A percentile compares a stretch with the other conserved stretches of the same genome.
These are phyloP conservation scores for Fundulus diaphanus DNA, from an alignment of 2,797 vertebrate species.

Conservation along the genomic window DNA sequence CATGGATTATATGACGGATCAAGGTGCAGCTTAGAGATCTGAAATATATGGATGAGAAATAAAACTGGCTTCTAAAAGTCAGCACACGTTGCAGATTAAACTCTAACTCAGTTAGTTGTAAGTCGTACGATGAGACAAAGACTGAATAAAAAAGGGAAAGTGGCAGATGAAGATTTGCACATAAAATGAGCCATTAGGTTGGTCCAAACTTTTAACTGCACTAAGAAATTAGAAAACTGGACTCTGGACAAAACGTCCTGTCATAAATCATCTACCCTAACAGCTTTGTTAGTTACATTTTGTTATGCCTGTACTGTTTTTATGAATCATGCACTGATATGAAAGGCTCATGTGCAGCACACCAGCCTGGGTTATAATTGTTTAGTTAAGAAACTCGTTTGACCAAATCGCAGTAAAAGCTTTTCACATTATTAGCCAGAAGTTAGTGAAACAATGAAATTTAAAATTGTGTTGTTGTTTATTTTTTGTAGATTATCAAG, in stretches of 20 bases:
- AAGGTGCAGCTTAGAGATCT: background rate
- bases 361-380: background rate
- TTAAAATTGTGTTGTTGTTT: too few relatives aligned
- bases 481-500: background rate
- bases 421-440: background rate
- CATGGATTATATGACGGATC: background rate
- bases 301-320: background rate
- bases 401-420: background rate
- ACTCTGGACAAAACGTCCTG: background rate
- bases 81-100: background rate
- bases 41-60: background rate
- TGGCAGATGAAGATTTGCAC: background rate
- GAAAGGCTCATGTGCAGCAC: background rate
- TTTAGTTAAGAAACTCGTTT: background rate
- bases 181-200: background rate
- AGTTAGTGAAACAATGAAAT: background rate
- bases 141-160: background rate
- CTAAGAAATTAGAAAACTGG: background rate
- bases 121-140: background rate
- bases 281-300: background rate
- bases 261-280: background rate
- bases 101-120: background rate
- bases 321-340: background rate
- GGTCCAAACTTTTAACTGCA: background rate
- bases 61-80: background rate